These are phyloP conservation scores for Drosophila sturtevanti DNA, from an alignment of 1,140 invertebrate genomes.

Conservation along the genomic window DNA sequence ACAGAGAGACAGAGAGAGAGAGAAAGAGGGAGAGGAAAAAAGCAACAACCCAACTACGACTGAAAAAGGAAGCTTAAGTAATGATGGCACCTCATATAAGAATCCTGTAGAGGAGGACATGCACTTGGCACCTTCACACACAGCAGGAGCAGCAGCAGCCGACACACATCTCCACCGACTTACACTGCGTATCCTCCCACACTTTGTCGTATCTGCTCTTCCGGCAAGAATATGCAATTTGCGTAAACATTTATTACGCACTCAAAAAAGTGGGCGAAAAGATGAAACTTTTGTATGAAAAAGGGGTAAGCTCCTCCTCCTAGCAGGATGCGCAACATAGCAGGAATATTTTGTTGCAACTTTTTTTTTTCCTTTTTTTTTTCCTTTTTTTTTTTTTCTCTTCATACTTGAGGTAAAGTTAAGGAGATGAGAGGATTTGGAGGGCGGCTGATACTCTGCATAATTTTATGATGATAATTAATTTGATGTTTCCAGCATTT, in stretches of 20 bases:
- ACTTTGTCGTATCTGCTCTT: background rate
- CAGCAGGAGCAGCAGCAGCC: no score
- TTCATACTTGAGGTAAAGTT: background rate
- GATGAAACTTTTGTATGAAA: conserved; percentile 51
- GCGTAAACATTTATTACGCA: conserved; percentile 73
- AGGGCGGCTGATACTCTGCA: conserved; percentile 37
- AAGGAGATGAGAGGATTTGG: background rate
- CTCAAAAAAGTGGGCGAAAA: conserved; percentile 36
- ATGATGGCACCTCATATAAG: conserved; percentile 21
- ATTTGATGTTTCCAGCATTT: conserved; percentile 49
- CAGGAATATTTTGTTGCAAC: conserved; percentile 46
- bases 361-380: conserved; percentile 13
- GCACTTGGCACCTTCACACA: conserved; percentile 29
- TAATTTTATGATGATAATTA: conserved; percentile 75
- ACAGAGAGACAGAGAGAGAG: no score
- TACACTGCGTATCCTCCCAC: background rate
- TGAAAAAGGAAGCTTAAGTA: background rate
- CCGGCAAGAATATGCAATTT: conserved; percentile 51
- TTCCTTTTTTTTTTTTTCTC: background rate
- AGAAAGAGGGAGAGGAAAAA: no score
- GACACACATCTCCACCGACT: no score
- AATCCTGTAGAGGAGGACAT: conserved; percentile 5
- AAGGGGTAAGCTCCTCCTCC: background rate
- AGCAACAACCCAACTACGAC: background rate
- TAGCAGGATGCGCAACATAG: background rate